Evolutionary conservation across 2,113 vertebrate species (phyloP), one percentile per base, ranked within the genome.

Genomic region (Ia io): DNA sequence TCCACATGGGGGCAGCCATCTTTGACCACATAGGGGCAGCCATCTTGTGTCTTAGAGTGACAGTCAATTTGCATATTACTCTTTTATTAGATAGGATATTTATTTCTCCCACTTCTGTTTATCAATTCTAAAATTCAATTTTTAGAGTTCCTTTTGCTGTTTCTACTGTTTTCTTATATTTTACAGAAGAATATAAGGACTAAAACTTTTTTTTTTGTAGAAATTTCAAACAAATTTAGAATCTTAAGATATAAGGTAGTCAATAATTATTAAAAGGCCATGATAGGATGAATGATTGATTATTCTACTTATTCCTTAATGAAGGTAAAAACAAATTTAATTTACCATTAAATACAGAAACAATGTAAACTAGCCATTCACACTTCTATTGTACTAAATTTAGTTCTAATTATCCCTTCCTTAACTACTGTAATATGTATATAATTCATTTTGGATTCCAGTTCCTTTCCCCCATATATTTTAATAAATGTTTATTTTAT

Each of bases 181-280:
- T 87, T 84, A 32, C 9, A 56, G 12, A 84, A 53, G 13, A 6
- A 32, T 69, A 9, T 14, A 42, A 56, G 44, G 28, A 37, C 35
- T 85, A 59, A 44, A 94, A n/a, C 53, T 77, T 94, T 90, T 94
- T 90, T 94, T 90, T 83, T 87, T 51, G 28, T 40, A 91, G n/a
- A 49, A 93, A 89, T 25, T 88, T 84, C 71, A 73, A 73, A 65
- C 23, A 74, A 32, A 84, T 79, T 83, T 85, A 84, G 53, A 80
- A 35, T 91, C 30, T 78, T 73, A 63, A 5, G 20, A 74, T 42
- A 63, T 2, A 88, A 47, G 10, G 1, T 65, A 47, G 17, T 42
- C 9, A 86, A 56, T 77, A 56, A 40, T 35, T 80, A 32, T 63
- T 65, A 67, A 84, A 53, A 80, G 9, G 12, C 12, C 1, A 4